Evolutionary conservation across 30 jellyfish, hydroid and myxozoan genomes (phyloP).

Genomic region (Turritopsis dohrnii): DNA sequence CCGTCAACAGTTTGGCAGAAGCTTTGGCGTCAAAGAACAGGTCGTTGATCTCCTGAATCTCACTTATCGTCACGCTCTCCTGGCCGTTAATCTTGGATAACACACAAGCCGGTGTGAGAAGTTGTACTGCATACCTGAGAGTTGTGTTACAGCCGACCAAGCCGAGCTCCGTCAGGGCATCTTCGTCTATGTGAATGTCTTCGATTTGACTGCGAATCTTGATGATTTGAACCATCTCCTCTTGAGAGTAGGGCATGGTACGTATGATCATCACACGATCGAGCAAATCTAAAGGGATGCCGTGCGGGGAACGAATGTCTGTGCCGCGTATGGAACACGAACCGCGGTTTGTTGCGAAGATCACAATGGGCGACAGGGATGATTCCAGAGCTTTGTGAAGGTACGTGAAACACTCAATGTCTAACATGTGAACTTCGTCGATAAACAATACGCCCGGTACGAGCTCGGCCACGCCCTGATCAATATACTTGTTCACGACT

Average conservation of each 20-base stretch:
- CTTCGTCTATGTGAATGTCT: conserved; percentile 70
- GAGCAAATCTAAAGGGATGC: conserved; percentile 90
- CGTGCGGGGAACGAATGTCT: conserved; percentile 92
- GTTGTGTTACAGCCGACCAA: conserved; percentile 79
- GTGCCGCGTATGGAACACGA: conserved; percentile 90
- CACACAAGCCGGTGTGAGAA: conserved; percentile 82
- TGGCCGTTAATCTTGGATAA: conserved; percentile 90
- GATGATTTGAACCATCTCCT: conserved; percentile 79
- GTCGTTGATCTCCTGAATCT: conserved; percentile 72
- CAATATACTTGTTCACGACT: conserved; percentile 92
- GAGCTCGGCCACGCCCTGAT: conserved; percentile 96
- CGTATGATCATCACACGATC: conserved; percentile 89
- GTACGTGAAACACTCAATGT: conserved; percentile 88
- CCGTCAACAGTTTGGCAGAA: conserved; percentile 91
- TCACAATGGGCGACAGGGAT: conserved; percentile 86
- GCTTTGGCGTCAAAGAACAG: conserved; percentile 85
- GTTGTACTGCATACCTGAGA: conserved; percentile 84
- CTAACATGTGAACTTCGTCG: conserved; percentile 99
- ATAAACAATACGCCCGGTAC: conserved; percentile 98
- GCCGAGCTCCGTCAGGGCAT: conserved; percentile 71
- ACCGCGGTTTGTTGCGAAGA: conserved; percentile 97
- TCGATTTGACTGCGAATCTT: conserved; percentile 81
- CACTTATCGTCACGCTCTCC: conserved; percentile 53
- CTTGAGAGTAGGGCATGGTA: conserved; percentile 86
- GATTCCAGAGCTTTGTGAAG: conserved; percentile 93